These are phyloP conservation scores for Herpetotheres cachinnans DNA, from an alignment of 2,113 vertebrate species.

Conservation along the genomic window DNA sequence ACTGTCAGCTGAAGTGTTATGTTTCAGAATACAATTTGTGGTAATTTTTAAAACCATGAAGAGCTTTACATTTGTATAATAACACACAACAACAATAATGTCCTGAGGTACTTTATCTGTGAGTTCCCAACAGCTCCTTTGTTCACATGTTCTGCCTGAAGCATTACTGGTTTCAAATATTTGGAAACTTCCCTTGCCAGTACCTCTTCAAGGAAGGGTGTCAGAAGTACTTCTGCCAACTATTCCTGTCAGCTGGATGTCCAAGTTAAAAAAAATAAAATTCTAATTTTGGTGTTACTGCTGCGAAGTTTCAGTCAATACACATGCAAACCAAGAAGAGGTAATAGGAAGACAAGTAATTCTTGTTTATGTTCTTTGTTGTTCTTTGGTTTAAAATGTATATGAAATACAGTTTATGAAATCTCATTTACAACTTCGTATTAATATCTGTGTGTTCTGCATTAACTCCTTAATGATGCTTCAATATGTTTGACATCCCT, in stretches of 20 bases:
- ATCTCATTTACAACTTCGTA: not conserved
- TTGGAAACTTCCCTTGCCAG: not conserved
- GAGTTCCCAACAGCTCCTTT: not conserved
- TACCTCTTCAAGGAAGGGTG: not conserved
- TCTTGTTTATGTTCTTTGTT: not conserved
- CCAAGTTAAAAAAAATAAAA: not conserved
- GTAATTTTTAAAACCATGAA: not conserved
- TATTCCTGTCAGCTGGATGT: not conserved
- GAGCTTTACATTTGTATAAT: not conserved
- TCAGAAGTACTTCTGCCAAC: not conserved
- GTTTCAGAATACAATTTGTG: not conserved
- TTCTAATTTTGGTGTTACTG: not conserved
- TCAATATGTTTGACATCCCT: not conserved
- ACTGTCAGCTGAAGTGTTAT: not conserved
- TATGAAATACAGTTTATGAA: not conserved
- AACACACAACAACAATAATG: not conserved
- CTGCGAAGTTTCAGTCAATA: not conserved
- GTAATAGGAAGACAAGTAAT: not conserved
- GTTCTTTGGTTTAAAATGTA: constrained; percentile 12
- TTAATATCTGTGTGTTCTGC: not conserved
- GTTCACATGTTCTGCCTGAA: not conserved
- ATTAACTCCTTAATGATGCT: not conserved
- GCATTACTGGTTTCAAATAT: not conserved
- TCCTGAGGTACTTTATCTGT: not conserved
- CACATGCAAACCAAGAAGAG: not conserved